Base-by-base conservation (phyloP, 2,888 invertebrate genomes). In the Tupiocoris notatus region DNA sequence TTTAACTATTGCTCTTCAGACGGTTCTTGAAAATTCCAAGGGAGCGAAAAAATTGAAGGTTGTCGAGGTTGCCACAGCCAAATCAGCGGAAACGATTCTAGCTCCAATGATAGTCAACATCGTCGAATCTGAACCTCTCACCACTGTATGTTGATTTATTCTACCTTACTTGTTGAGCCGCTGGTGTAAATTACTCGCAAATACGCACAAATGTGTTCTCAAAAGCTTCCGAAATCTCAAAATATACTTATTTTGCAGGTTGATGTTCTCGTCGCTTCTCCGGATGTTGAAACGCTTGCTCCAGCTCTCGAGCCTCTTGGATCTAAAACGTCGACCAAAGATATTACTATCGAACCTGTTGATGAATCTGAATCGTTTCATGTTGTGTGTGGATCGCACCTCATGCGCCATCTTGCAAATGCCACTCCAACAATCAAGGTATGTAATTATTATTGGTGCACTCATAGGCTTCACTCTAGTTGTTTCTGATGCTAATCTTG, bases 1-100 rank as follows among this genome's bases (percentile, higher is more conserved):
- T 16, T 84, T 94, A 9, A 88, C 89, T 0, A 87, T 88, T 61
- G 85, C 89, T 76, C 83, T 94, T 73, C 94, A 95, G 83, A 84
- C 92, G 9, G 90, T 91, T 21, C 84, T 91, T 54, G 96, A 96
- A 86, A 96, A 96, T 83, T 87, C 88, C 18, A 85, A 86, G 56
- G 86, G 87, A 0, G 87, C 89, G 9, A 83, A 90, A 1, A 92
- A 91, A 82, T 84, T 96, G 18, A 93, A 92, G 84, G 86, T 90
- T 17, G 86, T 88, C 16, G 95, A 96, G 86, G 85, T 68, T 23
- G 88, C 87, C 66, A 87, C 86, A 17, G 90, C 88, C 20, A 88
- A 90, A 78, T 86, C 89, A 71, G 85, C 88, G 0, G 93, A 93
- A 82, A 54, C 22, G 12, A 85, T 92, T 77, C 84, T 93, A 78